phyloP scores from a whole-genome alignment of 2,113 vertebrate genomes.

The Pseudopipra pipra region DNA sequence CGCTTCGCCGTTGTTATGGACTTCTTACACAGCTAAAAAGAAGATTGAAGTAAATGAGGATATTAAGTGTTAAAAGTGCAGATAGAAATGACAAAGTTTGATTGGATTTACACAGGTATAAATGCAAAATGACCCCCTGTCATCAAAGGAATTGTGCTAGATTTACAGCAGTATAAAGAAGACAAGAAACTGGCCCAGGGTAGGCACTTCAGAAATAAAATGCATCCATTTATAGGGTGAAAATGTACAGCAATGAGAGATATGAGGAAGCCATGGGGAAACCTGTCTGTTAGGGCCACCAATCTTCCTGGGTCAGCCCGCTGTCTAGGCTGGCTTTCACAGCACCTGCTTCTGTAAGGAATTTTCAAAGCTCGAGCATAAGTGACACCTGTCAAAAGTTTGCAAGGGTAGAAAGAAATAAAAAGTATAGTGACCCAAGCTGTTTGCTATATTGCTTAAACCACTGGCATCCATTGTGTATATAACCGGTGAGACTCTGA shows the following conservation, averaged over 20 bases:
- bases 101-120: background rate
- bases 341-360: background rate
- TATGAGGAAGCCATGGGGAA: background rate
- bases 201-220: background rate
- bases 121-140: background rate
- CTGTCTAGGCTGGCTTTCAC: background rate
- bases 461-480: background rate
- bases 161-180: background rate
- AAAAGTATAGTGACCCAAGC: background rate
- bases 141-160: background rate
- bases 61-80: background rate
- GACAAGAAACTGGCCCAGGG: background rate
- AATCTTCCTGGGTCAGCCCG: background rate
- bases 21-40: background rate
- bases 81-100: background rate
- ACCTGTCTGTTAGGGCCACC: background rate
- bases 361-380: rapidly evolving
- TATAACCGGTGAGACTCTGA: background rate
- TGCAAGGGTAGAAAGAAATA: background rate
- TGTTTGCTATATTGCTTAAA: background rate
- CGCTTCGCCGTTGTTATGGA: background rate
- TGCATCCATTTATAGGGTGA: background rate
- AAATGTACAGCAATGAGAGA: background rate
- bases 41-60: background rate
- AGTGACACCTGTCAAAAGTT: background rate